Evolutionary conservation across 35 echinoderm and acorn worm species (phyloP), one percentile per base, ranked within the genome.

Genomic region (Amphiura filiformis): DNA sequence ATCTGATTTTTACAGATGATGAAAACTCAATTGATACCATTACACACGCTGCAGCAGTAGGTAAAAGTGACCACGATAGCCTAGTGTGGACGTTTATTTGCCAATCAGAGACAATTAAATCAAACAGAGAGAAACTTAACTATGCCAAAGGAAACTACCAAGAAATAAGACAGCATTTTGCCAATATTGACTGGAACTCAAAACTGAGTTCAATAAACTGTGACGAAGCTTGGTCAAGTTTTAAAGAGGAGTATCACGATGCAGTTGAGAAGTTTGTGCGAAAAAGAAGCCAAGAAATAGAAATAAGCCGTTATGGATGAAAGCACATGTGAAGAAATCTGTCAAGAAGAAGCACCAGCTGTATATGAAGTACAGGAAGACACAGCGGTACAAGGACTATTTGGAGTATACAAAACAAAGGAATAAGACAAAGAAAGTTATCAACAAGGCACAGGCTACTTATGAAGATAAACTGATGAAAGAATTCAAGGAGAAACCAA

Each of bases 351-450:
- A 77, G 28, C 76, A 77, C 76, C 9, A 77, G 76, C 13, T 77
- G 76, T 77, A 77, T n/a, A 77, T 77, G 76, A 77, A 77, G 76
- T 77, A 77, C 28, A 13, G 76, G 9, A 77, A 77, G 28, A 31
- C 76, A 77, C 76, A 77, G 28, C 26, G 76, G 7, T 77, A 77
- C 34, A 77, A 77, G 34, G 76, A 77, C 76, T 77, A 77, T 35
- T 5, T 13, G 28, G 28, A 77, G 13, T 77, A 77, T 35, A 30
- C 13, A n/a, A 77, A 77, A 30, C 76, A 77, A n/a, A 77, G 76
- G 28, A 77, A 77, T n/a, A 77, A 77, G 9, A 77, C 76, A 77
- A 77, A 35, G 76, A 77, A 77, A 35, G 28, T 77, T 31, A 30
- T 77, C 13, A 30, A 9, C 13, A 30, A 77, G 12, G 76, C 76